Base-by-base conservation (phyloP, 1,140 invertebrate species). In the Hycleus phaleratus region DNA sequence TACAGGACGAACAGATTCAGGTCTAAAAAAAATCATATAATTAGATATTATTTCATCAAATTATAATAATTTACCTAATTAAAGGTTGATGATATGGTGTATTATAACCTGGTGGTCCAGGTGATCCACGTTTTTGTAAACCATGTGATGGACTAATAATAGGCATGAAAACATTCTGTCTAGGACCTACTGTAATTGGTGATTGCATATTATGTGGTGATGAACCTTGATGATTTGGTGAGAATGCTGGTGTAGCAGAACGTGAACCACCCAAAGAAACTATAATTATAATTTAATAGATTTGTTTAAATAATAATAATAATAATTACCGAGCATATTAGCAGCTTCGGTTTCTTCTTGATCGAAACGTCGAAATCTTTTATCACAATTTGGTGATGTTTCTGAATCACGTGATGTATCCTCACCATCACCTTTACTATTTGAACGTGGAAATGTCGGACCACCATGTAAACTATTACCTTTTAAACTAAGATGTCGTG, bases 341-440 rank as follows among this genome's bases (percentile, higher is more conserved):
- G 94, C 95, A 56, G 92, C 95, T 79, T 98, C 94, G 5, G 91
- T 95, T 79, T 96, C 94, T 70, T 96, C 93, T 67, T 89, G 86
- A 76, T 94, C 90, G 76, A 91, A 92, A 55, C 18, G 87, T 79
- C 61, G 32, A 32, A 88, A 82, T 66, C 88, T 79, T 58, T 81
- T 70, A 61, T 82, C 81, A 61, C 78, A 85, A 78, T 86, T 91
- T 7, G 91, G 89, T 56, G 90, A 93, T 18, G 86, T 91, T 73
- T 93, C 88, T 0, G 90, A 92, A 75, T 93, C 90, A 61, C 90
- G 79, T 1, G 91, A 93, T 12, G 90, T 92, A 68, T 94, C 91
- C 74, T 94, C 91, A 62, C 91, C 91, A 69, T 92, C 91, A 60
- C 86, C 81, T 65, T 78, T 79, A 50, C 73, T 72, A 49, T 69